These are phyloP conservation scores for Saccopteryx leptura DNA, from an alignment of 2,113 vertebrate genomes.

Conservation along the genomic window DNA sequence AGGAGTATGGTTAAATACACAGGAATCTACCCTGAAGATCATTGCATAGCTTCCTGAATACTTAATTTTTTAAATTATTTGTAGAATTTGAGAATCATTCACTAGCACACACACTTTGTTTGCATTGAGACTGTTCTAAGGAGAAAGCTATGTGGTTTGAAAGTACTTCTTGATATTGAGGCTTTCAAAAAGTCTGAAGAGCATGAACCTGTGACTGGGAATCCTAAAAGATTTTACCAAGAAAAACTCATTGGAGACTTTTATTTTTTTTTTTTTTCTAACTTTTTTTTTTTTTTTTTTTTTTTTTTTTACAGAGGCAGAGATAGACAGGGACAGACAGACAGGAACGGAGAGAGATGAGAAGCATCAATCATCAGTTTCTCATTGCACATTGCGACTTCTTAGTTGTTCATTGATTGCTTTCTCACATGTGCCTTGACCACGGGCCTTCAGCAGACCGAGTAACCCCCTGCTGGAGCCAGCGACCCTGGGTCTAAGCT, in stretches of 20 bases:
- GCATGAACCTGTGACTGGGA: not conserved
- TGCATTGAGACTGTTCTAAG: conserved; percentile 46
- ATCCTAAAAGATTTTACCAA: conserved; percentile 7
- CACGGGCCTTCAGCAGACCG: no score
- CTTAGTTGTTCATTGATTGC: no score
- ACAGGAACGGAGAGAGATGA: no score
- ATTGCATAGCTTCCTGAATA: conserved; percentile 28
- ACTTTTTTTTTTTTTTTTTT: no score
- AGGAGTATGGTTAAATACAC: conserved; percentile 68
- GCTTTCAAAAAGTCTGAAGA: conserved; percentile 26
- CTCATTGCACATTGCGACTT: no score
- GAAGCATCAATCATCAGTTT: no score
- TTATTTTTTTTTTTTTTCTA: no score
- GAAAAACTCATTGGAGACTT: conserved; percentile 49
- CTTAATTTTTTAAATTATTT: conserved; percentile 52
- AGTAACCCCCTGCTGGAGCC: no score
- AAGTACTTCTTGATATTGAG: conserved; percentile 29
- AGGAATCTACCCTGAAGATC: conserved; percentile 51
- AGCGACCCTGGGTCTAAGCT: no score
- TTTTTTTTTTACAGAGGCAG: no score
- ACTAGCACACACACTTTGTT: not conserved
- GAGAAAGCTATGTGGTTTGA: conserved; percentile 10
- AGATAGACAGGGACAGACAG: no score
- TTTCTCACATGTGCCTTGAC: no score
- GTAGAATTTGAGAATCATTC: conserved; percentile 30